A percentile compares a stretch with the other conserved stretches of the same genome.
These are phyloP conservation scores for Perithous albicinctus DNA, from an alignment of 2,888 invertebrate species.

Conservation along the genomic window DNA sequence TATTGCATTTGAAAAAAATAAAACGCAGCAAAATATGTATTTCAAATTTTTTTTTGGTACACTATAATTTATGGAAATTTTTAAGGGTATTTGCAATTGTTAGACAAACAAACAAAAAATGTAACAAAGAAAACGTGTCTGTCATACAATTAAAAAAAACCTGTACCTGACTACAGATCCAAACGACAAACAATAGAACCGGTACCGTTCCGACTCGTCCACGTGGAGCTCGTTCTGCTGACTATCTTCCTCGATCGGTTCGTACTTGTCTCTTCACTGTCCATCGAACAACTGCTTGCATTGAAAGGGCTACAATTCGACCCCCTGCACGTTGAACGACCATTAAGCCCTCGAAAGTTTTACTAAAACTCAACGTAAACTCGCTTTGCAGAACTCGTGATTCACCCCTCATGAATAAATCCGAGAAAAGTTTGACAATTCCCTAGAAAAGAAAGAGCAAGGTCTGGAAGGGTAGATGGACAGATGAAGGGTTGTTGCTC, in stretches of 20 bases:
- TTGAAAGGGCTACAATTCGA: conserved; percentile 33
- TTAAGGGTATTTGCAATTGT: too few relatives aligned
- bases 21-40: too few relatives aligned
- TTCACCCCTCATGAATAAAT: conserved; percentile 57
- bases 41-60: too few relatives aligned
- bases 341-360: not conserved
- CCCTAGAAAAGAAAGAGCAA: not conserved
- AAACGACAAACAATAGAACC: conserved; percentile 26
- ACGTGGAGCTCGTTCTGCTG: conserved; percentile 3
- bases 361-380: conserved; percentile 35
- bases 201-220: not conserved
- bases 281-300: conserved; percentile 49
- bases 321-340: conserved; percentile 33
- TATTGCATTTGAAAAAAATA: too few relatives aligned
- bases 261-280: conserved; percentile 33
- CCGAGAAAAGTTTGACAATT: conserved; percentile 35
- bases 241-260: not conserved
- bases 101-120: not conserved
- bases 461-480: conserved; percentile 10
- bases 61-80: too few relatives aligned
- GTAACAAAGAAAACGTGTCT: not conserved
- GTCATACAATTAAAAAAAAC: not conserved
- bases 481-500: conserved; percentile 30
- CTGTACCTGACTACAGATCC: conserved; percentile 21
- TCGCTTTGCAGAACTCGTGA: conserved; percentile 7